phyloP scores from a whole-genome alignment of 2,113 vertebrate species.

The Mirounga angustirostris region DNA sequence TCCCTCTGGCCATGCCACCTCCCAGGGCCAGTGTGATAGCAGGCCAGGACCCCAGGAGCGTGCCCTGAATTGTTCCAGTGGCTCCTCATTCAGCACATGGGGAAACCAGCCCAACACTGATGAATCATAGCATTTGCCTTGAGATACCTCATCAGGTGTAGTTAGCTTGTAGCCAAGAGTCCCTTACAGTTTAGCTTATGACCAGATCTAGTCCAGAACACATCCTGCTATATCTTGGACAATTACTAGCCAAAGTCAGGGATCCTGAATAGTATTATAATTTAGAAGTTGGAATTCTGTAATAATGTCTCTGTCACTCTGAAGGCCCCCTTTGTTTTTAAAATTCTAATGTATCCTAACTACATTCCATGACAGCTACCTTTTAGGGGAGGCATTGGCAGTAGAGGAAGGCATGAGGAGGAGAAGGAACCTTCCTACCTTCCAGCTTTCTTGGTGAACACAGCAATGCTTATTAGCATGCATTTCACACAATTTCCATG shows the following conservation, averaged over 20 bases:
- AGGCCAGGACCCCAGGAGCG: no score
- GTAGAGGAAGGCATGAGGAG: not conserved
- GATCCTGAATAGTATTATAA: not conserved
- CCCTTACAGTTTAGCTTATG: not conserved
- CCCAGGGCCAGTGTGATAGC: not conserved
- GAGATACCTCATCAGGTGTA: not conserved
- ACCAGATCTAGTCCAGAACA: not conserved
- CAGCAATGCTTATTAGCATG: conserved; percentile 80
- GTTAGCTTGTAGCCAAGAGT: not conserved
- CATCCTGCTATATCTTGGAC: not conserved
- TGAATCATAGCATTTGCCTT: not conserved
- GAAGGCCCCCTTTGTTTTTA: not conserved
- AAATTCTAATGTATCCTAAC: not conserved
- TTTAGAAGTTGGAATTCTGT: not conserved
- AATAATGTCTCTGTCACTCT: not conserved
- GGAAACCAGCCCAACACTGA: not conserved
- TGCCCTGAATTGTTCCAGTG: not conserved
- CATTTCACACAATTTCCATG: conserved; percentile 73
- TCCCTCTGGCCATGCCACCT: not conserved
- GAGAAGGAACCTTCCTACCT: not conserved
- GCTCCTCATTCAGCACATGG: not conserved
- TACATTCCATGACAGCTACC: not conserved
- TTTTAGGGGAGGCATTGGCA: not conserved
- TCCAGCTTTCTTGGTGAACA: conserved; percentile 66
- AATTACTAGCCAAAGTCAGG: not conserved